Evolutionary conservation across 1,140 invertebrate species (phyloP), one percentile per base, ranked within the genome.

Genomic region (Hormaphis cornu): DNA sequence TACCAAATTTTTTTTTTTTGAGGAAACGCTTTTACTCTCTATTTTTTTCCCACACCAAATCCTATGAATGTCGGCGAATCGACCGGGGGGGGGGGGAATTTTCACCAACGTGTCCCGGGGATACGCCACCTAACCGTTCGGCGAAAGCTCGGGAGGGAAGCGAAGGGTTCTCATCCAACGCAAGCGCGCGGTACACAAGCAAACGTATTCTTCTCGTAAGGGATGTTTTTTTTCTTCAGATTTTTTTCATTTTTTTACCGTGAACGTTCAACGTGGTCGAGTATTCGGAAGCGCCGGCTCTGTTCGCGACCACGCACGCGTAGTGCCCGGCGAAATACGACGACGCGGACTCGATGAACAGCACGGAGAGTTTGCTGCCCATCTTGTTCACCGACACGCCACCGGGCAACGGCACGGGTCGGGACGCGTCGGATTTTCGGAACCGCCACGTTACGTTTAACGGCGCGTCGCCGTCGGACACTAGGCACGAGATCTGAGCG

Each of bases 311-410:
- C 8, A 70, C 10, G 73, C 82, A 83, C 7, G 79, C 79, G 72
- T 81, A 83, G 71, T 80, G 79, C 28, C 82, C 83, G 24, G 79
- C 74, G 73, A 83, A 81, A 63, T 71, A 33, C 12, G 71, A 71
- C 10, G 61, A 69, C 2, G 72, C 50, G 7, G 71, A 82, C 35
- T 86, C 84, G 73, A 89, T 87, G 40, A 85, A 85, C 71, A 95
- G 78, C 74, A 90, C 80, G 63, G 84, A 86, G 76, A 80, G 70
- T 71, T 86, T 86, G 74, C 84, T 83, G 54, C 88, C 87, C 73
- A 87, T 78, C 77, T 83, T 84, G 12, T 75, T 76, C 14, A 77
- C 77, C 0, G 73, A 73, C 28, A 81, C 76, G 53, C 76, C 74
- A 69, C 71, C 28, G 8, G 73, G 48, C 26, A 71, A 48, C n/a